Conservation (phyloP, 2,888 invertebrate species). For the Drosophila merina region DNA sequence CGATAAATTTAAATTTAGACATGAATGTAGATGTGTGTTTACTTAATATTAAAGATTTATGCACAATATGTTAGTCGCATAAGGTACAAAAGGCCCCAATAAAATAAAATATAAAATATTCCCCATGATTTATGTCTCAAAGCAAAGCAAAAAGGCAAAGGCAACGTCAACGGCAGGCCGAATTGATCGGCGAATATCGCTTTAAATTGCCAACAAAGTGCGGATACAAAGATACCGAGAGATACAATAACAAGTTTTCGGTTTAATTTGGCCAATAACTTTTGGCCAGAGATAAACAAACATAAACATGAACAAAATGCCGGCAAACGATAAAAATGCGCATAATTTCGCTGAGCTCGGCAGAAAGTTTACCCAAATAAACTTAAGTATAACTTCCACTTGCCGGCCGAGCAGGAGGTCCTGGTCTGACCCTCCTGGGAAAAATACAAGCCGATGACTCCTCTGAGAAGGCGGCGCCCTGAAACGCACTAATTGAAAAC, state of each 20-base stretch:
- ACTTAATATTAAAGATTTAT: constrained; percentile 76
- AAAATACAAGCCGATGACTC: constrained; percentile 35
- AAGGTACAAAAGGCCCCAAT: constrained; percentile 54
- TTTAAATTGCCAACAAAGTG: constrained; percentile 26
- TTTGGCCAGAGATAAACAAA: constrained; percentile 36
- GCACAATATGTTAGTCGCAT: constrained; percentile 66
- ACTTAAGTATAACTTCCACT: constrained; percentile 61
- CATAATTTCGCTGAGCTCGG: constrained; percentile 69
- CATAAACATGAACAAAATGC: constrained; percentile 41
- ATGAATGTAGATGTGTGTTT: constrained; percentile 67
- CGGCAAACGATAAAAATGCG: constrained; percentile 68
- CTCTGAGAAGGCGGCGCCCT: constrained; percentile 11
- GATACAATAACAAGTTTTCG: constrained; percentile 33
- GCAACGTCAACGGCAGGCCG: constrained; percentile 15
- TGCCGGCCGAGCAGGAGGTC: constrained; percentile 32
- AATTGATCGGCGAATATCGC: constrained; percentile 30
- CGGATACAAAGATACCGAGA: constrained; percentile 22
- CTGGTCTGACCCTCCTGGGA: background rate
- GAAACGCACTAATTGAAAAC: constrained; percentile 73
- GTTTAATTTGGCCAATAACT: constrained; percentile 41
- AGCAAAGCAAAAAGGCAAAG: background rate
- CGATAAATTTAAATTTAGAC: constrained; percentile 75
- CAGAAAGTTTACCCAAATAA: constrained; percentile 66
- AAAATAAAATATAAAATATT: constrained; percentile 74
- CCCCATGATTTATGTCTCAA: constrained; percentile 58